These are phyloP conservation scores for Sapajus apella DNA, from an alignment of 2,113 vertebrate genomes.

Conservation along the genomic window DNA sequence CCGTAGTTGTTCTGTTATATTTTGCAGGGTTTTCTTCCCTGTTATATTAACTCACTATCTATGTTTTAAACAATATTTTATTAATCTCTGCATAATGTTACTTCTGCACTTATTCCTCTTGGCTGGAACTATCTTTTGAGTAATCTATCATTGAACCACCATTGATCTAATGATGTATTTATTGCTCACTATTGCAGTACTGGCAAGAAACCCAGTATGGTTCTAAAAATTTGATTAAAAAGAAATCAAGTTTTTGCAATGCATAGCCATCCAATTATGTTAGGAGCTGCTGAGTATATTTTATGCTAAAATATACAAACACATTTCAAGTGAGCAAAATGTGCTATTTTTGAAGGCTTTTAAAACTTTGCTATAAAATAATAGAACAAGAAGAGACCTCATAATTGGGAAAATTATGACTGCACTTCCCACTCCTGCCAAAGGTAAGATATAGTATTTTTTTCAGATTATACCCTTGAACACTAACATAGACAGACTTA, in stretches of 20 bases:
- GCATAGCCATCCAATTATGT: constrained; percentile 71
- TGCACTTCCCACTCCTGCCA: neutral
- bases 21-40: constrained; percentile 62
- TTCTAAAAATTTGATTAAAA: constrained; percentile 81
- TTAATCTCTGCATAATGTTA: constrained; percentile 69
- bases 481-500: constrained; percentile 21
- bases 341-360: constrained; percentile 67
- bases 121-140: constrained; percentile 69
- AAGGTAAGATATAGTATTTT: constrained; percentile 5
- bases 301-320: constrained; percentile 72
- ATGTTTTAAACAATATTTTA: constrained; percentile 72
- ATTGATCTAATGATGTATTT: constrained; percentile 78
- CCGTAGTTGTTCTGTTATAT: constrained; percentile 14
- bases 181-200: constrained; percentile 69
- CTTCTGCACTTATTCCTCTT: constrained; percentile 71
- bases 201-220: constrained; percentile 74
- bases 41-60: constrained; percentile 61
- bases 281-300: constrained; percentile 71
- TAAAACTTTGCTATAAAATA: constrained; percentile 54
- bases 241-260: constrained; percentile 78
- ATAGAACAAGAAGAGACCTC: constrained; percentile 44
- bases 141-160: constrained; percentile 68
- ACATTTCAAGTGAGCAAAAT: constrained; percentile 74
- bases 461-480: neutral
- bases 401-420: constrained; percentile 53